Base-by-base conservation (phyloP, 1,140 invertebrate genomes). In the Drosophila nannoptera region DNA sequence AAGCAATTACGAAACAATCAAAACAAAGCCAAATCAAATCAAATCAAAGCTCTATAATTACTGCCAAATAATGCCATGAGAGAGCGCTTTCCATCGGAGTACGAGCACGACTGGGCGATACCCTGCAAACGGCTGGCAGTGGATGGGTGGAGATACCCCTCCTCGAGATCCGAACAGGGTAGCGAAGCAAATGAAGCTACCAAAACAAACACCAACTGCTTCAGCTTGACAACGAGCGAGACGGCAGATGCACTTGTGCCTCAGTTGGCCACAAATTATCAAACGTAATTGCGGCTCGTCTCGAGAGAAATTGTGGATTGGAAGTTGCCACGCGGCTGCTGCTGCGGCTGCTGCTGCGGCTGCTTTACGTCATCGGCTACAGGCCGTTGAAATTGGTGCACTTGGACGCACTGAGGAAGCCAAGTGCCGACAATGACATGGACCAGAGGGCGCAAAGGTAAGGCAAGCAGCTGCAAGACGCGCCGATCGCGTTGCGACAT, bases 231-330 rank as follows among this genome's bases (percentile, higher is more conserved):
- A 63, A 9, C 5, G 16, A 31, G 32, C 55, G 29, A 11, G n/a
- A 31, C n/a, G n/a, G n/a, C n/a, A n/a, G n/a, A n/a, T n/a, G 68
- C 71, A 75, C 73, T 83, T 76, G 78, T 78, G 68, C 72, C 71
- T 70, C 71, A 78, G 73, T 61, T 72, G 72, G 67, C 65, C 69
- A 76, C 77, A 80, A 77, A 65, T 66, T 75, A 75, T 72, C 69
- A 86, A 86, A 73, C 66, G 70, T 86, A 86, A 86, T 86, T 81
- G 81, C 77, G 77, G 81, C 60, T 50, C 80, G 55, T 58, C 69
- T 45, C 61, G 32, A 76, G 78, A 69, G 71, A 82, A 82, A 82
- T 72, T 69, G 54, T 64, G 16, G 31, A 69, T 43, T 9, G 11
- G 22, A 22, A 32, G 29, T 32, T 33, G 4, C 48, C 72, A 60